Evolutionary conservation across 2,888 invertebrate genomes (phyloP).

Genomic region (Amiota communis): DNA sequence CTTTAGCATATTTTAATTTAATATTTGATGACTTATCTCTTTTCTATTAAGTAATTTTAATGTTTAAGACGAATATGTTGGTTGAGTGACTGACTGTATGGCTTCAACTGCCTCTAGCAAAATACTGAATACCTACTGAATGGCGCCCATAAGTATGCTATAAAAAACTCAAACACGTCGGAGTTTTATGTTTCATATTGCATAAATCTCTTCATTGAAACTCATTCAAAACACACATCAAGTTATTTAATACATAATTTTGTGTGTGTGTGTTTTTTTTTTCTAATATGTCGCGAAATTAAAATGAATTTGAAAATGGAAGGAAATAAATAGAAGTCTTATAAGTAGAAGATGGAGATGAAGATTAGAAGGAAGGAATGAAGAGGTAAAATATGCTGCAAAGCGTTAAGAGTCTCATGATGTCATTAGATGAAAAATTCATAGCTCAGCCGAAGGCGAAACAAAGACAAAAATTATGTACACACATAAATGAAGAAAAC

Average conservation of each 20-base stretch:
- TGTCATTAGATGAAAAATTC: not conserved
- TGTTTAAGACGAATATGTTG: slow-evolving; percentile 24
- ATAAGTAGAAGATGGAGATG: too few relatives aligned
- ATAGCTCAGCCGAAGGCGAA: slow-evolving; percentile 57
- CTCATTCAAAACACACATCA: not conserved
- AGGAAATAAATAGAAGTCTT: too few relatives aligned
- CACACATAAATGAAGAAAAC: not conserved
- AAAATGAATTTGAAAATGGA: slow-evolving; percentile 52
- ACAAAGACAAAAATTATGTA: not conserved
- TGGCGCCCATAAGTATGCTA: slow-evolving; percentile 4
- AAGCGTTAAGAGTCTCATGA: not conserved
- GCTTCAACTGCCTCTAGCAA: not conserved
- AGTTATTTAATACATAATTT: not conserved
- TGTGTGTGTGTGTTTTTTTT: not conserved
- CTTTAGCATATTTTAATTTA: slow-evolving; percentile 34
- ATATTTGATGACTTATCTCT: slow-evolving; percentile 63
- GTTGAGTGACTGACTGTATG: too few relatives aligned
- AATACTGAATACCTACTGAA: not conserved
- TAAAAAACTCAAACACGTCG: slow-evolving; percentile 2
- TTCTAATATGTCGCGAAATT: slow-evolving; percentile 60
- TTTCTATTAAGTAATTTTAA: slow-evolving; percentile 63
- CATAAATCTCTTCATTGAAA: slow-evolving; percentile 10
- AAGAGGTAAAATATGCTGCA: slow-evolving; percentile 48
- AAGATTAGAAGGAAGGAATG: too few relatives aligned
- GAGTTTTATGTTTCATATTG: slow-evolving; percentile 13